Evolutionary conservation across 2,888 invertebrate genomes (phyloP), one percentile per base, ranked within the genome.

Genomic region (Thelaira solivaga): DNA sequence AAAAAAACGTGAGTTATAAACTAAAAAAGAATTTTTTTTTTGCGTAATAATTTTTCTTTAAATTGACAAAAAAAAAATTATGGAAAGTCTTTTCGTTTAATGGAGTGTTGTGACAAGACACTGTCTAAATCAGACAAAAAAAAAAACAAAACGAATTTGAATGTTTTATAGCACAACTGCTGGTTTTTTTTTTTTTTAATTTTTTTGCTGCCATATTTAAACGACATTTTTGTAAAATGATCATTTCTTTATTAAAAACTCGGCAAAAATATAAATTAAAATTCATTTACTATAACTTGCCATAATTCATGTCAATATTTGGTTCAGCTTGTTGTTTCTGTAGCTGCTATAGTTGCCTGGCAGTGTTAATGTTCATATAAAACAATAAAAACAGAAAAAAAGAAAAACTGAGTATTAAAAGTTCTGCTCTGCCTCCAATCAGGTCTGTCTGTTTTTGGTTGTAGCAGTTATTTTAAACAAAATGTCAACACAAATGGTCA

Each of bases 291-390:
- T 78, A 65, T 55, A 64, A 71, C 69, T 71, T 74, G 78, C 80
- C 80, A 80, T 81, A 81, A 80, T 79, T 81, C 80, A 81, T 81
- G 80, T 80, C 80, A 81, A 81, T 79, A 81, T 81, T 80, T 79
- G 74, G 78, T 81, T 81, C 80, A 79, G 79, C 74, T 57, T 49
- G 39, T 39, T 43, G 39, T 34, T 34, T 18, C 55, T 64, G 57
- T 39, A 41, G 53, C 8, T 43, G 22, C n/a, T 45, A n/a, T n/a
- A n/a, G 34, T 34, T 34, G 4, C n/a, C 4, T 5, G 47, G 31
- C 36, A 51, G 43, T 29, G 59, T 51, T 20, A 55, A 53, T 24
- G 26, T 41, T 59, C 43, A 43, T 68, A 26, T 67, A 39, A 31
- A 34, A n/a, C n/a, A n/a, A n/a, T n/a, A n/a, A n/a, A n/a, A n/a